Evolutionary conservation across 2,888 invertebrate species (phyloP).

Genomic region (Drosophila kanekoi): DNA sequence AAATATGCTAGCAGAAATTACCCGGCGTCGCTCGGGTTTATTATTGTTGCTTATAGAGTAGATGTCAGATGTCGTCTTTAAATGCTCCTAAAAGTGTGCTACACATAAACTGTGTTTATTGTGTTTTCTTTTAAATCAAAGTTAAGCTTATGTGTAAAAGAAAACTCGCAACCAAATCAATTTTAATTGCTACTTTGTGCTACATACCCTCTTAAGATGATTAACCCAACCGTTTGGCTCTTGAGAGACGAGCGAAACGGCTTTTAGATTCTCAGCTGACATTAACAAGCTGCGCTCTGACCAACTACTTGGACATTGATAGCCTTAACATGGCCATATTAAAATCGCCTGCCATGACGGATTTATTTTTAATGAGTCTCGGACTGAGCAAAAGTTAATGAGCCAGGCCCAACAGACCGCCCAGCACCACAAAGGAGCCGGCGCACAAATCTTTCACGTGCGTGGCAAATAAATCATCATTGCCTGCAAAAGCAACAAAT

Average conservation of each 20-base stretch:
- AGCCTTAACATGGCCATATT: slow-evolving; percentile 43
- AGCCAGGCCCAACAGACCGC: slow-evolving; percentile 60
- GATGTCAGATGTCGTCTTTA: neutral
- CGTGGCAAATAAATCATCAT: slow-evolving; percentile 73
- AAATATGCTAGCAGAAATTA: too few relatives aligned
- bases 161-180: neutral
- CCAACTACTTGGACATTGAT: slow-evolving; percentile 40
- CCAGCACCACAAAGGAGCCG: slow-evolving; percentile 24
- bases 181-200: neutral
- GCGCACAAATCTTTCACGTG: slow-evolving; percentile 58
- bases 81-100: neutral
- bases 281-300: slow-evolving; percentile 58
- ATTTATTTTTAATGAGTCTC: slow-evolving; percentile 75
- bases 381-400: slow-evolving; percentile 63
- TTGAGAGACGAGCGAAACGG: slow-evolving; percentile 3
- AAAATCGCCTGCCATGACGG: slow-evolving; percentile 61
- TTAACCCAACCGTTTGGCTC: slow-evolving; percentile 1
- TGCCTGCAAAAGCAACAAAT: slow-evolving; percentile 55
- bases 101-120: neutral
- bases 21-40: too few relatives aligned
- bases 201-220: neutral
- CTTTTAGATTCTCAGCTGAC: slow-evolving; percentile 53
- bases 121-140: neutral
- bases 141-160: neutral
- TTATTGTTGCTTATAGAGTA: too few relatives aligned